Evolutionary conservation across 1,140 invertebrate genomes (phyloP).

Genomic region (Nephotettix cincticeps): DNA sequence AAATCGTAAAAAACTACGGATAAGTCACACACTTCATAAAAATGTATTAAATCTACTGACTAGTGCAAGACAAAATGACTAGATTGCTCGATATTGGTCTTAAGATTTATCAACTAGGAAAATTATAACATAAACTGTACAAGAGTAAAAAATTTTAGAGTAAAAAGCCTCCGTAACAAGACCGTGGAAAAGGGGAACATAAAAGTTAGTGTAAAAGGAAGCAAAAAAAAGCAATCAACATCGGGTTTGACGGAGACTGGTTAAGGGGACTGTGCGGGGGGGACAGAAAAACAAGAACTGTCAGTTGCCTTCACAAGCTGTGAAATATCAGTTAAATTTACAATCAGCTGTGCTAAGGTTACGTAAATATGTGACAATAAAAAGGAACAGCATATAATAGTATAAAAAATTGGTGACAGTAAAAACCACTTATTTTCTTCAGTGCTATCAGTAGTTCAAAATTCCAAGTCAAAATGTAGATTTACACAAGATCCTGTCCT

Average conservation of each 20-base stretch:
- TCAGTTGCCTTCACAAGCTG: neutral
- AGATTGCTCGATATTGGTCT: neutral
- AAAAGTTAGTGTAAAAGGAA: neutral
- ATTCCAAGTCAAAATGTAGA: too few species aligned
- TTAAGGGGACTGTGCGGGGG: slow-evolving; percentile 7
- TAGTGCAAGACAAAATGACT: neutral
- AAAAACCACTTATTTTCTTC: too few species aligned
- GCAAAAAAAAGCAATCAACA: slow-evolving; percentile 19
- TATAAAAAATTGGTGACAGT: too few species aligned
- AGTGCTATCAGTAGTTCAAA: too few species aligned
- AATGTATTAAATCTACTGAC: slow-evolving; percentile 8
- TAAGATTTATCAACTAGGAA: too few species aligned
- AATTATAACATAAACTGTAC: too few species aligned
- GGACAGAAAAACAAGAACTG: slow-evolving; percentile 5
- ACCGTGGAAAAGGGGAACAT: slow-evolving; percentile 1
- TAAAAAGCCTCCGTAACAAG: too few species aligned
- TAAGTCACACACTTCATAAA: slow-evolving; percentile 17
- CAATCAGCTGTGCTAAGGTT: neutral
- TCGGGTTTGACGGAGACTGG: slow-evolving; percentile 26
- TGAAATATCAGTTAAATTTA: neutral
- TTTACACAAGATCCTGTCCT: too few species aligned
- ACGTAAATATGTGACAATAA: too few species aligned
- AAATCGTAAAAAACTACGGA: too few species aligned
- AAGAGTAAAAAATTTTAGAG: too few species aligned
- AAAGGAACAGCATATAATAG: too few species aligned